Evolutionary conservation across 2,113 vertebrate species (phyloP), one percentile per base, ranked within the genome.

Genomic region (Atrichornis clamosus): DNA sequence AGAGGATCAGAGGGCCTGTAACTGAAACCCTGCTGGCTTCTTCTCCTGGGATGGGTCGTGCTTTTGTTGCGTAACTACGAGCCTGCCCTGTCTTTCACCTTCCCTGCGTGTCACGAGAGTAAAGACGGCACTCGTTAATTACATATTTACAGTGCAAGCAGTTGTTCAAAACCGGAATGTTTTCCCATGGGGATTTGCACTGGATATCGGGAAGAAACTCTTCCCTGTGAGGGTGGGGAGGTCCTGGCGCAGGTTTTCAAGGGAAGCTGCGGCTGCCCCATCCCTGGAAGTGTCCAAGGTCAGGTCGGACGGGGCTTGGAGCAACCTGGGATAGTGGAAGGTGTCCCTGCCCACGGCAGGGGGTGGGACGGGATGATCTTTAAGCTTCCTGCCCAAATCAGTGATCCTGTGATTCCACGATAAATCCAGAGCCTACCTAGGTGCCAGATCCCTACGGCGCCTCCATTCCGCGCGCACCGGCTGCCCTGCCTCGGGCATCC

Each of bases 81-180:
- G 27, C 19, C 44, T 17, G 37, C 15, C 42, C n/a, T 7, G 26
- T 1, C 35, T 46, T 60, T 14, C 13, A 28, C 64, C 23, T 50
- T 35, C 32, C 24, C 11, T 5, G 1, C 0, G 6, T 1, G 6
- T 7, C 39, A 20, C 1, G 0, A 35, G 27, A 42, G 15, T 15
- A 30, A 33, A 33, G 44, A 8, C 30, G 37, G 15, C 14, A 6
- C 6, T 1, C 19, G 0, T 4, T 22, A 33, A 27, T 52, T 17
- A 69, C 4, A 15, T 3, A 7, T 14, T 22, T 10, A 15, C 6
- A 15, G 21, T 3, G 22, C 37, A 39, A 41, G 13, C 22, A 2
- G 21, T 1, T 52, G 22, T 2, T 24, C 24, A 27, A 49, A 58
- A 41, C n/a, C 6, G 11, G 12, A 21, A 7, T 13, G 32, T 14